Evolutionary conservation across 1,140 invertebrate species (phyloP).

Genomic region (Solenopsis fugax): DNA sequence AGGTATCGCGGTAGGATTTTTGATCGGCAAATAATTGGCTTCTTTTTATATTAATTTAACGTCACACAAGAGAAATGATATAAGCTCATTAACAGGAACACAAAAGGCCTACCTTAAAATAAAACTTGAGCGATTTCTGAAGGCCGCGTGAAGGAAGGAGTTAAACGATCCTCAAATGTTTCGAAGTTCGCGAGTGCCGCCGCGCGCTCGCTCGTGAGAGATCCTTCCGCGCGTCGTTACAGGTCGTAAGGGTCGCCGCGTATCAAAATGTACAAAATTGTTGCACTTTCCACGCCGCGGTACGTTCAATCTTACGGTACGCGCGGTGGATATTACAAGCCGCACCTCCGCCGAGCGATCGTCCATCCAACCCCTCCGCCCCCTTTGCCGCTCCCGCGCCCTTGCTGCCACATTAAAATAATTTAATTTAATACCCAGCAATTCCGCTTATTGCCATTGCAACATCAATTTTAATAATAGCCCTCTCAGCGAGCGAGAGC

Average conservation of each 20-base stretch:
- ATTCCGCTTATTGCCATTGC: conserved; percentile 82
- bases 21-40: background rate
- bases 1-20: background rate
- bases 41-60: background rate
- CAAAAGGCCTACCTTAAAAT: background rate
- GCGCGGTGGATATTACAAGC: conserved; percentile 79
- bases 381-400: background rate
- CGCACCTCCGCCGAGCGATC: conserved; percentile 69
- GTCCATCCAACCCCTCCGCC: conserved; percentile 56
- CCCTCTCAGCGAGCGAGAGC: conserved; percentile 74
- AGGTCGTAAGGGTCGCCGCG: conserved; percentile 67
- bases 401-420: conserved; percentile 79
- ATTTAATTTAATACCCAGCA: conserved; percentile 84
- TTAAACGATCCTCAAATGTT: conserved; percentile 20
- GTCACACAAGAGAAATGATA: background rate
- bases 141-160: background rate
- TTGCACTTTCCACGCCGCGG: conserved; percentile 64
- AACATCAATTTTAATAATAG: conserved; percentile 83
- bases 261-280: conserved; percentile 73
- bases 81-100: background rate
- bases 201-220: background rate
- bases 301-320: conserved; percentile 66
- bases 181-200: conserved; percentile 1
- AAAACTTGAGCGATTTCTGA: background rate
- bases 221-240: conserved; percentile 6